Conservation (phyloP, 2,888 invertebrate species). For the Tenodera sinensis region DNA sequence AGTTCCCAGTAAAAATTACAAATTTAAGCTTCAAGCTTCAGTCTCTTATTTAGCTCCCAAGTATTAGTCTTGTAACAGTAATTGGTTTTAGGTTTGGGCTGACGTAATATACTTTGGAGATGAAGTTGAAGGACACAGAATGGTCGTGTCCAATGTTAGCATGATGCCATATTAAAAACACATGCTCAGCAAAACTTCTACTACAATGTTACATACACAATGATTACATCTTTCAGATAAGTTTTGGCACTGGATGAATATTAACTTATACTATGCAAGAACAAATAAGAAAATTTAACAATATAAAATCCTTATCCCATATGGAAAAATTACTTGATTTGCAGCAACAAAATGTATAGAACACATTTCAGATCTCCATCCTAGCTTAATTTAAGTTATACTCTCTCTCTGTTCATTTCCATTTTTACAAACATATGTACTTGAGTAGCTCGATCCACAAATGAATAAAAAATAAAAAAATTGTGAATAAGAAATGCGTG, state of each 20-base stretch:
- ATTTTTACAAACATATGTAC: no score
- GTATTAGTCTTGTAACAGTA: background rate
- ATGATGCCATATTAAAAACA: background rate
- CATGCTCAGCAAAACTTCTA: background rate
- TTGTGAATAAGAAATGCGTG: no score
- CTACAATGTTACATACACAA: background rate
- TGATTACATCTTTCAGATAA: no score
- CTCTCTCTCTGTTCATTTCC: background rate
- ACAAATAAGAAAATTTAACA: background rate
- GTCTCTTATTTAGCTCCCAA: background rate
- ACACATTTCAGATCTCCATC: background rate
- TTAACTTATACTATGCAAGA: background rate
- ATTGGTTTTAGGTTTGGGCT: background rate
- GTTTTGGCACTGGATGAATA: background rate
- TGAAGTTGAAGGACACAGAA: background rate
- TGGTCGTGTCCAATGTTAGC: background rate
- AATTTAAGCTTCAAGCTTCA: no score
- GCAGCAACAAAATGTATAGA: background rate
- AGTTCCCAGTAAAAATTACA: no score
- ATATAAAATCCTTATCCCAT: background rate
- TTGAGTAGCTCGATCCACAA: no score
- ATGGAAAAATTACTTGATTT: background rate
- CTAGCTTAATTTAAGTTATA: background rate
- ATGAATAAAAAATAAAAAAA: no score
- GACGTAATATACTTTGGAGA: background rate